These are phyloP conservation scores for Orientallactaga bullata DNA, from an alignment of 2,113 vertebrate genomes.

Conservation along the genomic window DNA sequence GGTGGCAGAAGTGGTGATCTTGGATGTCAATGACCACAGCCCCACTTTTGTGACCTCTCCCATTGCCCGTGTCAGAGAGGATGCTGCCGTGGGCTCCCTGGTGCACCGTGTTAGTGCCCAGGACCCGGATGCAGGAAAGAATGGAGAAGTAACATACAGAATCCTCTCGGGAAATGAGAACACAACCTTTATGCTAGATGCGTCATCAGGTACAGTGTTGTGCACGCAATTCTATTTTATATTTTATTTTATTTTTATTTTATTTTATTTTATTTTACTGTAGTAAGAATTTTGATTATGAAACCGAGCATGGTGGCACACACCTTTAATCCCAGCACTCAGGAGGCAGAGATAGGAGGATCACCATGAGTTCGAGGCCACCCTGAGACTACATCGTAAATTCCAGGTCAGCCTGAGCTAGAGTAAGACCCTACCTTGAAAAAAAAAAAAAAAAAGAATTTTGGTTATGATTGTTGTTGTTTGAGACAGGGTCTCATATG, in stretches of 20 bases:
- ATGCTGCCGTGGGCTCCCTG: slow-evolving; percentile 88
- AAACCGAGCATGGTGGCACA: too few species aligned
- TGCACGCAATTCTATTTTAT: neutral
- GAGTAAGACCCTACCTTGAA: too few species aligned
- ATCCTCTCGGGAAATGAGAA: slow-evolving; percentile 91
- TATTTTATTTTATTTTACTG: neutral
- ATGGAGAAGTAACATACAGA: slow-evolving; percentile 88
- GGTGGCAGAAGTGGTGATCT: slow-evolving; percentile 90
- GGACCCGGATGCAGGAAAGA: slow-evolving; percentile 92
- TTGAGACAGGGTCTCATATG: neutral
- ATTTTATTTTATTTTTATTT: too few species aligned
- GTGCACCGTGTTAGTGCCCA: slow-evolving; percentile 90
- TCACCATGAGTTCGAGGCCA: too few species aligned
- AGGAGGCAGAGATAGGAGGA: too few species aligned
- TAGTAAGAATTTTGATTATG: neutral
- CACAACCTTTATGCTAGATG: slow-evolving; percentile 89
- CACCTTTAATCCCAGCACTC: too few species aligned
- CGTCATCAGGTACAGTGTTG: slow-evolving; percentile 90
- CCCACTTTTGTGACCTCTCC: slow-evolving; percentile 89
- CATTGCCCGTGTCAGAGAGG: slow-evolving; percentile 87
- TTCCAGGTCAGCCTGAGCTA: too few species aligned
- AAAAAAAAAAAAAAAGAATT: too few species aligned
- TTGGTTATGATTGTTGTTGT: neutral
- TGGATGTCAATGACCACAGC: slow-evolving; percentile 94
- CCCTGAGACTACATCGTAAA: too few species aligned